Evolutionary conservation across 1,140 invertebrate species (phyloP).

Genomic region (Nymphalis io): DNA sequence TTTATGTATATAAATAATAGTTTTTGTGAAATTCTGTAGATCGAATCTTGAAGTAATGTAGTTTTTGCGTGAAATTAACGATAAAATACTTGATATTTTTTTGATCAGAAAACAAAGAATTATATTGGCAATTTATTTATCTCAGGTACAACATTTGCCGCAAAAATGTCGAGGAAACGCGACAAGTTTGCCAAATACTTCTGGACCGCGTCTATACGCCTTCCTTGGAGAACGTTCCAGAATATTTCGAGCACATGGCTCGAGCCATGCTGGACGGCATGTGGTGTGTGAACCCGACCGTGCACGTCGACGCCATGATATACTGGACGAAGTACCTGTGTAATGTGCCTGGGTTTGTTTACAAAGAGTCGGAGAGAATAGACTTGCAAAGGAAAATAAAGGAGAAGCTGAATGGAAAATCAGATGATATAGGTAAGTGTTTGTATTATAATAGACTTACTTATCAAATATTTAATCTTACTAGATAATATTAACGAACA

Average conservation of each 20-base stretch:
- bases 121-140: too few relatives aligned
- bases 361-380: constrained; percentile 57
- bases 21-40: too few relatives aligned
- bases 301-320: constrained; percentile 55
- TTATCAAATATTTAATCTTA: too few relatives aligned
- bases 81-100: too few relatives aligned
- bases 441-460: too few relatives aligned
- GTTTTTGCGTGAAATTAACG: too few relatives aligned
- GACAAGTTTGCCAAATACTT: constrained; percentile 66
- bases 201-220: constrained; percentile 69
- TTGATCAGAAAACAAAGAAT: too few relatives aligned
- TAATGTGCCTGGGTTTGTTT: constrained; percentile 69
- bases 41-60: too few relatives aligned
- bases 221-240: constrained; percentile 69
- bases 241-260: constrained; percentile 77
- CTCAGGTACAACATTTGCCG: constrained; percentile 83
- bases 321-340: constrained; percentile 58
- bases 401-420: constrained; percentile 49
- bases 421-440: constrained; percentile 53
- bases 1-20: too few relatives aligned
- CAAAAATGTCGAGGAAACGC: constrained; percentile 70
- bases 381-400: constrained; percentile 45
- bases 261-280: constrained; percentile 74
- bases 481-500: too few relatives aligned
- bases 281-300: constrained; percentile 67